Conservation (phyloP, 1,140 invertebrate species). For the Lepidotrigona ventralis region DNA sequence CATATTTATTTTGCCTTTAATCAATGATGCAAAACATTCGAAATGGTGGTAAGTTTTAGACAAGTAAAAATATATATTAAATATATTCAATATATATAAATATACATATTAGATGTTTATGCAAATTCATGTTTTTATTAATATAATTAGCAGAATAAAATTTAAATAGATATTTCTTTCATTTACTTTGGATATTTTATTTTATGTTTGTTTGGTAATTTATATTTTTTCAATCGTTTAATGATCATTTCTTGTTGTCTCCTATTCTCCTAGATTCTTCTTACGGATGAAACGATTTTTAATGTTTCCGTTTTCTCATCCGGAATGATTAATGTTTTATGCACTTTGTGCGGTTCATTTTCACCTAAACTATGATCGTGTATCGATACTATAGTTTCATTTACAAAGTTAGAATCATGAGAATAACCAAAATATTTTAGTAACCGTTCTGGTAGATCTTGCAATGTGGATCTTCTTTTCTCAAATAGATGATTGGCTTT, state of each 20-base stretch:
- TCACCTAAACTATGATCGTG: constrained; percentile 19
- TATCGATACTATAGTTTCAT: constrained; percentile 1
- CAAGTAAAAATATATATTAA: neutral
- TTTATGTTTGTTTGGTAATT: neutral
- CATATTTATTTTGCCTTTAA: too few species aligned
- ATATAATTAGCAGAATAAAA: neutral
- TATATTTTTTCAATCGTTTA: neutral
- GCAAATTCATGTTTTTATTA: neutral
- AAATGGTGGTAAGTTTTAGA: neutral
- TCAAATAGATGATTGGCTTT: neutral
- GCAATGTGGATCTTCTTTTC: neutral
- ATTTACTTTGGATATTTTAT: too few species aligned
- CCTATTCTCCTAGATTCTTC: neutral
- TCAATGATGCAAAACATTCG: neutral
- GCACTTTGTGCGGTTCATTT: constrained; percentile 8
- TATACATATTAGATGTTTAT: neutral
- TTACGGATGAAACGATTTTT: constrained; percentile 3
- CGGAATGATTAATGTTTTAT: neutral
- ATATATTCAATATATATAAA: neutral
- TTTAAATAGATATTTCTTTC: neutral
- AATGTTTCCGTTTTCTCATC: constrained; percentile 21
- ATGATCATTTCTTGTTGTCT: neutral
- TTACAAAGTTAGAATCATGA: neutral
- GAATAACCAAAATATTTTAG: constrained; percentile 24
- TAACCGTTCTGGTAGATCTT: constrained; percentile 4